Percentiles rank a stretch among this genome's conserved stretches.
phyloP scores from a whole-genome alignment of 2,888 invertebrate genomes.

The Coelinius sp. region DNA sequence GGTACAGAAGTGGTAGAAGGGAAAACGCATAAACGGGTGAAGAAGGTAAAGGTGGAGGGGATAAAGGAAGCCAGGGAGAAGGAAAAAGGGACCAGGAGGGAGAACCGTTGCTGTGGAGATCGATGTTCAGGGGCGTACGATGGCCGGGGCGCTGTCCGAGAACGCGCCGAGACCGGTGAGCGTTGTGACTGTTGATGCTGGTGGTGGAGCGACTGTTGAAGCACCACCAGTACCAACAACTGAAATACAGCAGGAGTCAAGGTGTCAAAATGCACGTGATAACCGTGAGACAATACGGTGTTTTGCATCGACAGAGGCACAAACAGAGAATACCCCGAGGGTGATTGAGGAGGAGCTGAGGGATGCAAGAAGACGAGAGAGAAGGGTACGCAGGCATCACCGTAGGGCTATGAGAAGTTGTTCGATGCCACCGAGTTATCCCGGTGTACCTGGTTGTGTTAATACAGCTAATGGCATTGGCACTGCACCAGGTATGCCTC shows the following conservation, averaged over 20 bases:
- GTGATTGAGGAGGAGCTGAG: conserved; percentile 57
- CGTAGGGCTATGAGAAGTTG: conserved; percentile 63
- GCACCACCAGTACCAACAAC: conserved; percentile 29
- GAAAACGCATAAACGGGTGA: conserved; percentile 14
- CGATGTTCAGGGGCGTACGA: conserved; percentile 63
- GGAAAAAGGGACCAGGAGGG: conserved; percentile 35
- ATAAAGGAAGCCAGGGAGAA: conserved; percentile 7
- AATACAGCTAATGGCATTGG: conserved; percentile 47
- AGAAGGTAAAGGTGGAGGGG: not conserved
- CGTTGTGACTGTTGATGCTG: conserved; percentile 63
- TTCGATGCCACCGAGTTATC: conserved; percentile 64
- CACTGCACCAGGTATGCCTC: conserved; percentile 52
- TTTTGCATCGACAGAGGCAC: conserved; percentile 68
- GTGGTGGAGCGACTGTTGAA: conserved; percentile 31
- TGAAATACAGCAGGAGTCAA: conserved; percentile 13
- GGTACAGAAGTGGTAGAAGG: conserved; percentile 18
- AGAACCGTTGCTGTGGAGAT: conserved; percentile 55
- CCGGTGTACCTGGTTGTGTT: conserved; percentile 50
- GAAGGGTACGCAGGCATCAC: conserved; percentile 62
- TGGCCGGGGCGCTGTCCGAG: conserved; percentile 69
- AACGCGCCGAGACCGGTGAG: conserved; percentile 69
- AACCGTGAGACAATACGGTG: conserved; percentile 49
- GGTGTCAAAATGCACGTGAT: conserved; percentile 32
- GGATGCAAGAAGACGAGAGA: conserved; percentile 63
- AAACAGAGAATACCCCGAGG: conserved; percentile 58